Conservation (phyloP, 2,888 invertebrate genomes). For the Tillus elongatus region DNA sequence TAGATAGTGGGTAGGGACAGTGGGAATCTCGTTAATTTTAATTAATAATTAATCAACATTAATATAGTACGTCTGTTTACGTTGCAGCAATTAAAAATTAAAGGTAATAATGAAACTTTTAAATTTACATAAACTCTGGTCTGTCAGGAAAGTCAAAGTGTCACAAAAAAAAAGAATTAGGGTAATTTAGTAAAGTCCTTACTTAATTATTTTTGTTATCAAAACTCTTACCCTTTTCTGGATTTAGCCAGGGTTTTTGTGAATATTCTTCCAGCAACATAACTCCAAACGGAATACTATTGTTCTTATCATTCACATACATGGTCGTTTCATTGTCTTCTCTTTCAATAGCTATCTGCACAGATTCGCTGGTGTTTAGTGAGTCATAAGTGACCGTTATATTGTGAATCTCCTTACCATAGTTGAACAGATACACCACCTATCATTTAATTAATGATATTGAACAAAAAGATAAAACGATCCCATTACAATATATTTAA, state of each 20-base stretch:
- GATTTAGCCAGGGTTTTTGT: slow-evolving; percentile 79
- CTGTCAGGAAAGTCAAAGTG: too few species aligned
- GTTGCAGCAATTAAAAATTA: too few species aligned
- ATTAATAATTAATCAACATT: too few species aligned
- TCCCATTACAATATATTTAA: too few species aligned
- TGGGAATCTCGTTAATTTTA: too few species aligned
- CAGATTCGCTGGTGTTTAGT: slow-evolving; percentile 72
- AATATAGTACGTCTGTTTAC: neutral
- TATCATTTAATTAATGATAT: too few species aligned
- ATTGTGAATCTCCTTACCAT: slow-evolving; percentile 69
- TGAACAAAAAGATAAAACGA: too few species aligned
- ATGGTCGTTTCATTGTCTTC: slow-evolving; percentile 63
- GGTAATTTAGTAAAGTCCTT: too few species aligned
- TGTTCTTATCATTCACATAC: slow-evolving; percentile 71
- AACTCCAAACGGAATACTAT: slow-evolving; percentile 60
- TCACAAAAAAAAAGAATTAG: too few species aligned
- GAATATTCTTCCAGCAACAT: slow-evolving; percentile 66
- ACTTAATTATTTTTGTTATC: neutral
- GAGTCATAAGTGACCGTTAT: slow-evolving; percentile 66
- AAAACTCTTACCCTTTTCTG: slow-evolving; percentile 55
- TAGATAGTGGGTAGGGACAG: too few species aligned
- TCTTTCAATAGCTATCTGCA: slow-evolving; percentile 80
- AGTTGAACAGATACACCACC: slow-evolving; percentile 80
- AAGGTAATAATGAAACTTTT: neutral
- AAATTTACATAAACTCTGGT: too few species aligned